Evolutionary conservation across 2,888 invertebrate genomes (phyloP), one percentile per base, ranked within the genome.

Genomic region (Nomada ruficornis): DNA sequence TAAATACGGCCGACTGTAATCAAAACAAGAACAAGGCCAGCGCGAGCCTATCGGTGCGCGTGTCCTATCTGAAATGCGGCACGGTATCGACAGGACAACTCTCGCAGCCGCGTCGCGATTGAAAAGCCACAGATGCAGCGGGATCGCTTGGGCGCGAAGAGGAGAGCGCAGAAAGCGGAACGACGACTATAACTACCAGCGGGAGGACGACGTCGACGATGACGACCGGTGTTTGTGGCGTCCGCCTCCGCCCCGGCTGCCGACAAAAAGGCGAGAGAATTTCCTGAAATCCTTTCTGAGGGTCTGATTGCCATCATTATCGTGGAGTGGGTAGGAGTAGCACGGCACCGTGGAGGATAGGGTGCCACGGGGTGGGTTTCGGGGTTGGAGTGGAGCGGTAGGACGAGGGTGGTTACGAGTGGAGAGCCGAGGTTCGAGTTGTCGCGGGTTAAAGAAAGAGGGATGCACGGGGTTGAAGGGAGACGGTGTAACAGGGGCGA

Each of bases 231-330:
- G 93, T 93, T 93, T 93, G 93, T 89, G 92, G 92, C 92, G 93
- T 93, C 93, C 93, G 92, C 90, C 86, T 91, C 90, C 90, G 90
- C 90, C 91, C 89, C 89, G 91, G 90, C 89, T 79, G 91, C 93
- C 93, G 93, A 93, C 92, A 93, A 93, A 93, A 94, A 93, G 93
- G 93, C 93, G 93, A 94, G 93, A 93, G 93, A 94, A 94, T 93
- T 94, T 94, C 93, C 94, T 93, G 93, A 93, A 93, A 93, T 94
- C 93, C 93, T 93, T 93, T 94, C 92, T 93, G 91, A 93, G 92
- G 93, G 92, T 91, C 93, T 94, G 93, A 94, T 94, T 94, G 94
- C 93, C 93, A 93, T 94, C 93, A 94, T 94, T 93, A 94, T 92
- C 92, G 91, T 93, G 91, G 93, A 93, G 94, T 93, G 93, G 92